These are phyloP conservation scores for Chaetorhynchus papuensis DNA, from an alignment of 2,113 vertebrate species.

Conservation along the genomic window DNA sequence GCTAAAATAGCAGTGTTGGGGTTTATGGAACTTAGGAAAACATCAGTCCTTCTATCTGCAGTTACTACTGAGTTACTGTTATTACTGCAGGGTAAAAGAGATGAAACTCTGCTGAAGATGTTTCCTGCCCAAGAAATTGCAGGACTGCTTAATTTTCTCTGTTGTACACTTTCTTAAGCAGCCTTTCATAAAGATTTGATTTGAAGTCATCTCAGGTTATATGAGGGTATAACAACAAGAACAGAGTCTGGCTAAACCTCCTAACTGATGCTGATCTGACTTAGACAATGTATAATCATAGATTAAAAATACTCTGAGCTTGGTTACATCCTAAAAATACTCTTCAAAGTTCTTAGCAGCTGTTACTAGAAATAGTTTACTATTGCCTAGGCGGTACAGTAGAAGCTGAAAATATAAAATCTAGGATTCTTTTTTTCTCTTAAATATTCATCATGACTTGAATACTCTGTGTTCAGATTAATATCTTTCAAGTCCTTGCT, in stretches of 20 bases:
- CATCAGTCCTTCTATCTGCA: background rate
- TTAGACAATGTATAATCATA: constrained; percentile 58
- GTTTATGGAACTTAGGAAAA: background rate
- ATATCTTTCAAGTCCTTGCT: background rate
- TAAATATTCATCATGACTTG: background rate
- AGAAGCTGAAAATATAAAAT: background rate
- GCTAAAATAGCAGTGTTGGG: background rate
- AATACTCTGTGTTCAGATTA: background rate
- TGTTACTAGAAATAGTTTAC: constrained; percentile 60
- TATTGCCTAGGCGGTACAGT: constrained; percentile 24
- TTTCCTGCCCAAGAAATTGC: background rate
- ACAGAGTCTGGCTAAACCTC: constrained; percentile 26
- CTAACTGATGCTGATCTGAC: constrained; percentile 27
- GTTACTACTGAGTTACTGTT: background rate
- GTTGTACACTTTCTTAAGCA: background rate
- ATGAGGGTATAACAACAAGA: background rate
- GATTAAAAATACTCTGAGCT: constrained; percentile 50
- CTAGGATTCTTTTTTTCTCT: background rate
- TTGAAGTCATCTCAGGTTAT: background rate
- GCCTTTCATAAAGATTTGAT: background rate
- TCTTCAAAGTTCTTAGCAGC: constrained; percentile 55
- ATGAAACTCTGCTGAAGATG: background rate
- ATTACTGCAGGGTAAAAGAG: background rate
- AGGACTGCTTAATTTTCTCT: background rate
- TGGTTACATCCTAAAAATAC: constrained; percentile 56